Evolutionary conservation across 2,113 vertebrate species (phyloP).

Genomic region (Pavo muticus): DNA sequence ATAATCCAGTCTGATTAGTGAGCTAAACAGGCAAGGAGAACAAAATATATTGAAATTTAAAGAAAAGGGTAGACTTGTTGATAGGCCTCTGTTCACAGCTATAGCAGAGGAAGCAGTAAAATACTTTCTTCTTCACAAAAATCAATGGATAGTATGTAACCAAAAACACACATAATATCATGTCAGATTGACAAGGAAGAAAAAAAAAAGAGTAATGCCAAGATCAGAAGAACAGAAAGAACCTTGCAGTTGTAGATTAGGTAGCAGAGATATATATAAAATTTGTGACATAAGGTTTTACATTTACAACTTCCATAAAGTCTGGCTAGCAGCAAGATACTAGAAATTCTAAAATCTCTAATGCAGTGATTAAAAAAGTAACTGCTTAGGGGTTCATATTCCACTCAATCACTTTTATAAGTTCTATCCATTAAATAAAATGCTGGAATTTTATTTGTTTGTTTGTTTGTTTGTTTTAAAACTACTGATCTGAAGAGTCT

Average conservation of each 20-base stretch:
- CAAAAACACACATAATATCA: background rate
- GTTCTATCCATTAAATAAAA: background rate
- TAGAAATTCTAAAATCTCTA: background rate
- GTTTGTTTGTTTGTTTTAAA: slow-evolving; percentile 8
- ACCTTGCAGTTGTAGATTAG: background rate
- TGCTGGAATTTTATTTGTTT: background rate
- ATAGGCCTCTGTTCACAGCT: background rate
- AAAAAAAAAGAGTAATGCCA: background rate
- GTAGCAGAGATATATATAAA: background rate
- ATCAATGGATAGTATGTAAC: background rate
- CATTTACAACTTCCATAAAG: background rate
- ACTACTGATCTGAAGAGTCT: background rate
- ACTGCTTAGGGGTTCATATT: background rate
- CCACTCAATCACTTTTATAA: background rate
- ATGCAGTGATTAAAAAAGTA: background rate
- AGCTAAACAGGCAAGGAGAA: background rate
- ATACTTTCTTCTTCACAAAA: background rate
- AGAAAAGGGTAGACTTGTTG: background rate
- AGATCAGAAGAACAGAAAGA: background rate
- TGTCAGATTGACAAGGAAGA: background rate
- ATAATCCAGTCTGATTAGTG: background rate
- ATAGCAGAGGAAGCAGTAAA: background rate
- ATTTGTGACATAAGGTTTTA: background rate
- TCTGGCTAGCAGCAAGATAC: background rate
- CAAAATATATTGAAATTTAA: background rate